Evolutionary conservation across 2,888 invertebrate species (phyloP), one percentile per base, ranked within the genome.

Genomic region (Diabrotica balteata): DNA sequence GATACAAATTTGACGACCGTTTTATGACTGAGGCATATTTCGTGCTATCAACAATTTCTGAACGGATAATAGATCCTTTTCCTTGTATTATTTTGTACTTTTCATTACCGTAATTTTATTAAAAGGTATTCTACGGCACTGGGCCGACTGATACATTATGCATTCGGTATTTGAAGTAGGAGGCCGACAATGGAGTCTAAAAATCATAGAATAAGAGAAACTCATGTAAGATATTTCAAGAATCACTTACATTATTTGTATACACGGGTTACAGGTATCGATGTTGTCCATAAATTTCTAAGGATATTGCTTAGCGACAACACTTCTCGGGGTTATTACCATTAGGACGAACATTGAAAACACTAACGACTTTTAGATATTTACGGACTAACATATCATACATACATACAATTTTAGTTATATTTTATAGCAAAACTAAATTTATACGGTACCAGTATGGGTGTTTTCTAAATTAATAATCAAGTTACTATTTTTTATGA

Each of bases 151-250:
- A 73, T 75, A 73, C 72, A 73, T 73, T 73, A 75, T 75, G 73
- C 72, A 73, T 73, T 66, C 69, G 53, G 44, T 60, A 66, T 67
- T 71, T 66, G 66, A 73, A 75, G 75, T 73, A 72, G 75, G 73
- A 75, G 75, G 71, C 73, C 74, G 74, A 75, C 74, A 71, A 73
- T 72, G 65, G 65, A 62, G 46, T 63, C 63, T 58, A 68, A 72
- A 72, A 72, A 70, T 72, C 72, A 65, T 72, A 68, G 68, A 72
- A 72, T 69, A 69, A 68, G 71, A 68, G 71, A 68, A 68, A 67
- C 55, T 57, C 70, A 67, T 68, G 67, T 70, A 70, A 63, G 70
- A 70, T 64, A 64, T 70, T 72, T 68, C 72, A 68, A 70, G 67
- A 70, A 63, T 66, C 67, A 69, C 66, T 72, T 72, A 69, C 66